Percentiles rank a stretch among this genome's conserved stretches.
Conservation (phyloP, 2,888 invertebrate species). For the Drosophila histrio region DNA sequence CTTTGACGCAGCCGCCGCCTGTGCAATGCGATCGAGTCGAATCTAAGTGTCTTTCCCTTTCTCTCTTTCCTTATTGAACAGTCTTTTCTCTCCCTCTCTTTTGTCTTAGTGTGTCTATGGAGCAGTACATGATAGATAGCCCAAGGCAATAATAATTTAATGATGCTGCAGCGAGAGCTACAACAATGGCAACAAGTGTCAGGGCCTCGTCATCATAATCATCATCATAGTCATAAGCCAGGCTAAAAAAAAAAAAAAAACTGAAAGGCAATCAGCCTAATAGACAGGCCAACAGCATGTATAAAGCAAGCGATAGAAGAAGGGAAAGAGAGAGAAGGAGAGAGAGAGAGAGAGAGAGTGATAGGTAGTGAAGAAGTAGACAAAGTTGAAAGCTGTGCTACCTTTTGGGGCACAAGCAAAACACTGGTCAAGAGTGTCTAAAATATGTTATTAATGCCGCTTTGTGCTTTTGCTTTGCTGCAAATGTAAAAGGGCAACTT, state of each 20-base stretch:
- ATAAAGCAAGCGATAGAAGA: constrained; percentile 14
- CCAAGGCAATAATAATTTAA: constrained; percentile 77
- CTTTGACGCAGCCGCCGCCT: constrained; percentile 39
- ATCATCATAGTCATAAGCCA: constrained; percentile 29
- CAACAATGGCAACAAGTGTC: constrained; percentile 64
- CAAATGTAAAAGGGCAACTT: constrained; percentile 65
- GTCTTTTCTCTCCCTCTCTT: neutral
- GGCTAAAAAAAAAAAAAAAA: constrained; percentile 15
- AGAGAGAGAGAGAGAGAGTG: neutral
- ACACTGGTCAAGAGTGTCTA: constrained; percentile 65
- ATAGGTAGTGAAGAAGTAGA: neutral
- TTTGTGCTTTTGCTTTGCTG: constrained; percentile 35
- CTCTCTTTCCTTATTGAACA: too few relatives aligned
- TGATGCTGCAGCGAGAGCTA: constrained; percentile 68
- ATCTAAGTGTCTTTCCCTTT: constrained; percentile 1
- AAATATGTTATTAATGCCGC: constrained; percentile 75
- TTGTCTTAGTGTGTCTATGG: constrained; percentile 33
- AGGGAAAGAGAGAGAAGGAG: neutral
- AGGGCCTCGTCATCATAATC: constrained; percentile 44
- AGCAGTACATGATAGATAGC: constrained; percentile 26
- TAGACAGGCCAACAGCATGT: constrained; percentile 61
- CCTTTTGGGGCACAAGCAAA: constrained; percentile 47
- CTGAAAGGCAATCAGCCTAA: constrained; percentile 67
- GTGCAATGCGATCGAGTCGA: constrained; percentile 21
- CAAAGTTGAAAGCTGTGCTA: constrained; percentile 26